Evolutionary conservation across 1,140 invertebrate species (phyloP).

Genomic region (Leptinotarsa defecta): DNA sequence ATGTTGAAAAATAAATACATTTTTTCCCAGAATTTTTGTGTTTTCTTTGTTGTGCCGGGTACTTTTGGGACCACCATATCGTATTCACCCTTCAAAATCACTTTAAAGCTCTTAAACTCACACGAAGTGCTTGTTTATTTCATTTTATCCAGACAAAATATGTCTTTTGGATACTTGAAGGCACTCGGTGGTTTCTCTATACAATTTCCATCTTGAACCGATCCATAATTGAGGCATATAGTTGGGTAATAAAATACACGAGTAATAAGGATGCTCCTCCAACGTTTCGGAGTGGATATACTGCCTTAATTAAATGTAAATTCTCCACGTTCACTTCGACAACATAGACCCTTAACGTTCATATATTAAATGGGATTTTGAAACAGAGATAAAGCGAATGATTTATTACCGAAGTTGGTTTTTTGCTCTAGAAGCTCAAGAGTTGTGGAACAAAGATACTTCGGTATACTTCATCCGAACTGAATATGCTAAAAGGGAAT

Average conservation of each 20-base stretch:
- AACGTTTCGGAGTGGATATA: slow-evolving; percentile 13
- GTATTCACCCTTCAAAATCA: no score
- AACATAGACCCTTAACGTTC: slow-evolving; percentile 11
- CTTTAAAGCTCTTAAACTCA: no score
- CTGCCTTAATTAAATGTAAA: slow-evolving; percentile 20
- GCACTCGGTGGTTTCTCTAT: not conserved
- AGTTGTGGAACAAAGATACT: not conserved
- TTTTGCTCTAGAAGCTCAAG: not conserved
- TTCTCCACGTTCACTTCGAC: slow-evolving; percentile 9
- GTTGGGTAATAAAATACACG: slow-evolving; percentile 6
- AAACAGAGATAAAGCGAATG: not conserved
- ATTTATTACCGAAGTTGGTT: not conserved
- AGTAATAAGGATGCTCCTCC: not conserved
- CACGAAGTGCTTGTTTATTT: no score
- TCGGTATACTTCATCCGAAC: not conserved
- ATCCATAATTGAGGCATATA: slow-evolving; percentile 1
- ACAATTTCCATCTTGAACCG: not conserved
- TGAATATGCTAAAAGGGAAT: not conserved
- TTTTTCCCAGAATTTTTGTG: no score
- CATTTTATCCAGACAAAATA: no score
- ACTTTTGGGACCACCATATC: no score
- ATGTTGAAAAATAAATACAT: no score
- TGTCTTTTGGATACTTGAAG: no score
- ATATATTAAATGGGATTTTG: slow-evolving; percentile 15
- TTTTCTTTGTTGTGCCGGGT: no score